Percentiles rank a stretch among this genome's conserved stretches.
These are phyloP conservation scores for Neotoxoptera formosana DNA, from an alignment of 1,140 invertebrate species.

Conservation along the genomic window DNA sequence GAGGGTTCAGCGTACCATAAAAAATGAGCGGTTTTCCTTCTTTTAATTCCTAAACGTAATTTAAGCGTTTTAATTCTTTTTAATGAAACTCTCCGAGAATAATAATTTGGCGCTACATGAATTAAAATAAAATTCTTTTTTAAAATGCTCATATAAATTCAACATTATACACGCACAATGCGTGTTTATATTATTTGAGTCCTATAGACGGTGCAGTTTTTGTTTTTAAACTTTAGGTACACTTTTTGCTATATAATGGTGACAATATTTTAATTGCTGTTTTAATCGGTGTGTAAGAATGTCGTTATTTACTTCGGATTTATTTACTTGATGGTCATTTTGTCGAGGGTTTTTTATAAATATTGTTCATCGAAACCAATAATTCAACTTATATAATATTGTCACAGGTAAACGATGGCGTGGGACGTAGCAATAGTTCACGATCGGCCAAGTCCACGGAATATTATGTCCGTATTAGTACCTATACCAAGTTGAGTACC, in stretches of 20 bases:
- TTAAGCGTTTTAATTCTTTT: slow-evolving; percentile 44
- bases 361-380: background rate
- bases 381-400: background rate
- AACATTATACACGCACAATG: background rate
- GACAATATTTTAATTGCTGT: background rate
- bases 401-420: too few relatives aligned
- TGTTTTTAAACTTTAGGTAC: background rate
- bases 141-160: slow-evolving; percentile 27
- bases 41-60: slow-evolving; percentile 26
- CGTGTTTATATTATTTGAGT: background rate
- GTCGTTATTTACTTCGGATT: background rate
- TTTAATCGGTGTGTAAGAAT: background rate
- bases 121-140: slow-evolving; percentile 23
- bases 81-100: slow-evolving; percentile 14
- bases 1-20: background rate
- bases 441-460: background rate
- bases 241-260: background rate
- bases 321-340: background rate
- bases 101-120: background rate
- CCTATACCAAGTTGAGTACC: too few relatives aligned
- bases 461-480: background rate
- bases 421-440: background rate
- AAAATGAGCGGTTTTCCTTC: background rate
- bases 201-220: background rate
- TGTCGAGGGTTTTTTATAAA: background rate